A percentile compares a stretch with the other conserved stretches of the same genome.
These are phyloP conservation scores for Clupea harengus DNA, from an alignment of 2,113 vertebrate genomes.

Conservation along the genomic window DNA sequence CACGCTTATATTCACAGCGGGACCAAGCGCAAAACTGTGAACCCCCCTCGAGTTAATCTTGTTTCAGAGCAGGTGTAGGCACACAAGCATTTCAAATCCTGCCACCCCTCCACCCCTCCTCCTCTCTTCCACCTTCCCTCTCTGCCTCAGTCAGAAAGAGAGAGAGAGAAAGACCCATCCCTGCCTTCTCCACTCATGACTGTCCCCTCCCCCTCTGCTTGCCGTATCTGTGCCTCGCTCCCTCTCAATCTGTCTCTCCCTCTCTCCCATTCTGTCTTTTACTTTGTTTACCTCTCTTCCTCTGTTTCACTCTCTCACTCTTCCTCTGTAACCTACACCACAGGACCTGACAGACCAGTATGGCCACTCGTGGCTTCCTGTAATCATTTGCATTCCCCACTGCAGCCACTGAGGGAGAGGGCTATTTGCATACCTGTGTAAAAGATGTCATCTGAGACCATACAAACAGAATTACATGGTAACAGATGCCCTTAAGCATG, in stretches of 20 bases:
- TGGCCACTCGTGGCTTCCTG: constrained; percentile 7
- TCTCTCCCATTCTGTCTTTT: neutral
- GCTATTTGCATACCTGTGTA: constrained; percentile 41
- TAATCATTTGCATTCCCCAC: constrained; percentile 27
- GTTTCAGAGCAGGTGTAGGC: constrained; percentile 47
- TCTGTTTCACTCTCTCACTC: neutral
- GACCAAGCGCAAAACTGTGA: constrained; percentile 22
- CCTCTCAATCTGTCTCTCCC: neutral
- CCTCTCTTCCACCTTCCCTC: constrained; percentile 5
- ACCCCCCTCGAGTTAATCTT: constrained; percentile 38
- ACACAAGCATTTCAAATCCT: constrained; percentile 37
- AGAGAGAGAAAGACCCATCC: constrained; percentile 14
- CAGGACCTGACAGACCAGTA: constrained; percentile 40
- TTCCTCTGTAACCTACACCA: neutral
- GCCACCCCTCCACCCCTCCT: constrained; percentile 22
- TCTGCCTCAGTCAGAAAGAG: neutral
- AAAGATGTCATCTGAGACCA: neutral
- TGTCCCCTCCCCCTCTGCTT: constrained; percentile 36
- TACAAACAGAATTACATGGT: neutral
- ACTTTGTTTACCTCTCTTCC: neutral
- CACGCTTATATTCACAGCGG: constrained; percentile 19
- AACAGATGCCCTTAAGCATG: neutral
- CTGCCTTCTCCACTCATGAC: constrained; percentile 34
- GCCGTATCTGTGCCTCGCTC: neutral
- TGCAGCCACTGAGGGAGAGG: neutral